These are phyloP conservation scores for Megaceryle maxima DNA, from an alignment of 2,113 vertebrate genomes.

Conservation along the genomic window DNA sequence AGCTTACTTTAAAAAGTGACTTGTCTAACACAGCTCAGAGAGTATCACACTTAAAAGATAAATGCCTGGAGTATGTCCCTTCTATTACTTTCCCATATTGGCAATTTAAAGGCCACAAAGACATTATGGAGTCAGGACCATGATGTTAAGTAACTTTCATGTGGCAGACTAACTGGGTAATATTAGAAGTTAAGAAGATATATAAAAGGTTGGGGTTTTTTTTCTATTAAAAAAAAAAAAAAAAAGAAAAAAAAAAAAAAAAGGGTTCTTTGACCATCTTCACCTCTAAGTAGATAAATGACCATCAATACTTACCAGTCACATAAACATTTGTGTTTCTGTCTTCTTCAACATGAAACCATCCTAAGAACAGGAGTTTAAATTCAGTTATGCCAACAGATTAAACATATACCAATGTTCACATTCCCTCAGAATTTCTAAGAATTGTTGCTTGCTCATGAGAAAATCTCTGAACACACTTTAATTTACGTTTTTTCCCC, in stretches of 20 bases:
- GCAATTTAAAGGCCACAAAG: neutral
- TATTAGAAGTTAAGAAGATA: neutral
- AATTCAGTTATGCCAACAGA: neutral
- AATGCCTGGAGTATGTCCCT: neutral
- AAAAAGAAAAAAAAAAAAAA: no score
- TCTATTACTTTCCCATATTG: neutral
- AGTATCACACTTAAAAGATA: neutral
- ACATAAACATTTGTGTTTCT: conserved; percentile 97
- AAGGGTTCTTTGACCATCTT: no score
- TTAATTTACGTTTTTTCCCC: neutral
- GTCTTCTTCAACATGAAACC: conserved; percentile 92
- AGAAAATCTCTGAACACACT: neutral
- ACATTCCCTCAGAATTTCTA: neutral
- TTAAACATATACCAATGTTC: neutral
- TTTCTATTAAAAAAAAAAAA: no score
- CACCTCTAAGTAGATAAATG: no score
- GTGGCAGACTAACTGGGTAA: neutral
- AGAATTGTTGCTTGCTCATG: neutral
- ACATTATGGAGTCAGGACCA: neutral
- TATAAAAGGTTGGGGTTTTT: fast-evolving
- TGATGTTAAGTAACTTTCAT: neutral
- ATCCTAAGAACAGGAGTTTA: conserved; percentile 77
- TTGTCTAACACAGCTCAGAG: neutral
- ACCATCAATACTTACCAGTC: conserved; percentile 79
- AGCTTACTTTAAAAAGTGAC: neutral